Conservation (phyloP, 1,140 invertebrate genomes). For the Lucilia sericata region DNA sequence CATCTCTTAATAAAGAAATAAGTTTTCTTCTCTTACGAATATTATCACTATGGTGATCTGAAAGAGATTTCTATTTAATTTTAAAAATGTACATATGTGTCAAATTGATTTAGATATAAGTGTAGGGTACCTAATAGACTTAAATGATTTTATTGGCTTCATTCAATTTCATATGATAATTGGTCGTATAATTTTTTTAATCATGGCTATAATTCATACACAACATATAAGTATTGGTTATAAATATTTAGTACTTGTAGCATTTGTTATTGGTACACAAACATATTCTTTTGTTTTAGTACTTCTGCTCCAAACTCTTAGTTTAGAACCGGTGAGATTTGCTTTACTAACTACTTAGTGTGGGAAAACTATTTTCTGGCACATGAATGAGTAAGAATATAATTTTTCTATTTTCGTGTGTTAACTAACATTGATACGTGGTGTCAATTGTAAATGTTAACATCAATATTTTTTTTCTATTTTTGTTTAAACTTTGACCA, state of each 20-base stretch:
- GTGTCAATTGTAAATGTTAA: slow-evolving; percentile 9
- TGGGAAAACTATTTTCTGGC: not conserved
- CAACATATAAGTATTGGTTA: not conserved
- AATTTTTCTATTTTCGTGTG: not conserved
- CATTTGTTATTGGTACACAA: not conserved
- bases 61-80: too few species aligned
- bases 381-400: too few species aligned
- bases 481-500: not conserved
- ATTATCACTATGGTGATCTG: too few species aligned
- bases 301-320: not conserved
- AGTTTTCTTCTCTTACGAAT: too few species aligned
- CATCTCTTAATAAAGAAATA: not conserved
- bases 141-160: not conserved
- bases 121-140: not conserved
- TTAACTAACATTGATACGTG: not conserved
- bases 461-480: not conserved
- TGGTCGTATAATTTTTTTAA: not conserved
- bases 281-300: too few species aligned
- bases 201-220: not conserved
- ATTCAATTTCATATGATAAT: not conserved
- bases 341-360: not conserved
- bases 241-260: not conserved
- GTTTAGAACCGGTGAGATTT: not conserved
- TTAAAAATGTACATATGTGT: too few species aligned
- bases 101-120: not conserved